phyloP scores from a whole-genome alignment of 2,113 vertebrate genomes.

The Antigone vipio region DNA sequence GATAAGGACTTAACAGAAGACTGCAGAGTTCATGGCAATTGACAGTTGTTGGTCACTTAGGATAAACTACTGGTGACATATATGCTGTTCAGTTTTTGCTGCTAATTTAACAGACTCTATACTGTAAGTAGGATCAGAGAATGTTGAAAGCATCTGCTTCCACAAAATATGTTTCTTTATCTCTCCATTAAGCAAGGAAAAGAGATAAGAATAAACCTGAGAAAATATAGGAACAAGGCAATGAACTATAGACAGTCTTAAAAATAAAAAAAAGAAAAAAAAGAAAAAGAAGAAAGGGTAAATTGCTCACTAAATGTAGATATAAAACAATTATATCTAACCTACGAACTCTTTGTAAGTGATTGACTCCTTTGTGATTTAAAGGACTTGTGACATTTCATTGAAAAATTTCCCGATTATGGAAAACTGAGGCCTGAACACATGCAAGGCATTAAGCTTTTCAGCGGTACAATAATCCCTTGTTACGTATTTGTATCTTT shows the following conservation, averaged over 20 bases:
- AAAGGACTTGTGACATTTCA: conserved; percentile 46
- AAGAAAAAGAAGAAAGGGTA: background rate
- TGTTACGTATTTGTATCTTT: background rate
- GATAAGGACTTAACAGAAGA: background rate
- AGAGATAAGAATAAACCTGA: background rate
- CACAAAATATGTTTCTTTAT: background rate
- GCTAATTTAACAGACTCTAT: background rate
- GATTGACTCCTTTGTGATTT: background rate
- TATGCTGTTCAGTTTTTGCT: background rate
- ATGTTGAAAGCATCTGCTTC: background rate
- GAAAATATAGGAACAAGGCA: background rate
- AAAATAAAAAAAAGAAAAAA: background rate
- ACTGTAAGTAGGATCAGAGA: background rate
- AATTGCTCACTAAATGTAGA: background rate
- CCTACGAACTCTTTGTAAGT: background rate
- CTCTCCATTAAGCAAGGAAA: background rate
- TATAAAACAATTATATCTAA: background rate
- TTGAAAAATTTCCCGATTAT: conserved; percentile 51
- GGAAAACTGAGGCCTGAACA: conserved; percentile 16
- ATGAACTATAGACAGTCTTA: background rate
- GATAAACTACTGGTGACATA: background rate
- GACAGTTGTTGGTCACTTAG: background rate
- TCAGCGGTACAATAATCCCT: conserved; percentile 48
- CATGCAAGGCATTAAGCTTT: conserved; percentile 41
- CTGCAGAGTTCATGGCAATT: background rate